Percentiles rank a stretch among this genome's conserved stretches.
Evolutionary conservation across 2,797 vertebrate species (phyloP).

Genomic region (Peromyscus eremicus): DNA sequence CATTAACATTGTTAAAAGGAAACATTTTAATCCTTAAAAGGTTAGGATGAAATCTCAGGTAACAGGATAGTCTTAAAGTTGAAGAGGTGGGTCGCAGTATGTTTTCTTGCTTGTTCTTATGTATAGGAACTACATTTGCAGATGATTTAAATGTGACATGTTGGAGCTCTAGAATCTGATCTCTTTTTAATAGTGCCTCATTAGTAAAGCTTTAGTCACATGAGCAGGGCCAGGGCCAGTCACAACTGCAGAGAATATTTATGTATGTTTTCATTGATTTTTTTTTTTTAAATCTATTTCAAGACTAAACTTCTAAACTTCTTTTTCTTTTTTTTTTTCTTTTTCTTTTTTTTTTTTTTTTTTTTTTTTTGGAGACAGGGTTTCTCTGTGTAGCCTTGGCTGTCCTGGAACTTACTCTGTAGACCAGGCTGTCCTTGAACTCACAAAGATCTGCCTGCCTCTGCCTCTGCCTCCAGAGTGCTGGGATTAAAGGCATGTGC

Average conservation of each 20-base stretch:
- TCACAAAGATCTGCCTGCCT: no score
- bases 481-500: neutral
- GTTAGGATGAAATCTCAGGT: constrained; percentile 9
- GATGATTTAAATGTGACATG: constrained; percentile 21
- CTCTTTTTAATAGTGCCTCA: neutral
- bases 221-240: neutral
- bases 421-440: no score
- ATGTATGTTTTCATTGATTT: neutral
- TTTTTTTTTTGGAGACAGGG: no score
- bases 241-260: constrained; percentile 11
- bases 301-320: neutral
- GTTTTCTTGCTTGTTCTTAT: constrained; percentile 1
- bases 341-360: neutral
- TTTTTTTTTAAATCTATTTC: constrained; percentile 8
- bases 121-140: neutral
- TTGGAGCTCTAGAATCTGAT: constrained; percentile 23
- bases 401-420: no score
- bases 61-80: constrained; percentile 19
- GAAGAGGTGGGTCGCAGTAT: neutral
- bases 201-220: neutral
- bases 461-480: no score
- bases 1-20: constrained; percentile 26
- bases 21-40: constrained; percentile 50
- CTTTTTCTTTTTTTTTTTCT: neutral
- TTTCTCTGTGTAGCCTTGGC: no score